phyloP scores from a whole-genome alignment of 2,888 invertebrate species.

The Diaperis boleti region DNA sequence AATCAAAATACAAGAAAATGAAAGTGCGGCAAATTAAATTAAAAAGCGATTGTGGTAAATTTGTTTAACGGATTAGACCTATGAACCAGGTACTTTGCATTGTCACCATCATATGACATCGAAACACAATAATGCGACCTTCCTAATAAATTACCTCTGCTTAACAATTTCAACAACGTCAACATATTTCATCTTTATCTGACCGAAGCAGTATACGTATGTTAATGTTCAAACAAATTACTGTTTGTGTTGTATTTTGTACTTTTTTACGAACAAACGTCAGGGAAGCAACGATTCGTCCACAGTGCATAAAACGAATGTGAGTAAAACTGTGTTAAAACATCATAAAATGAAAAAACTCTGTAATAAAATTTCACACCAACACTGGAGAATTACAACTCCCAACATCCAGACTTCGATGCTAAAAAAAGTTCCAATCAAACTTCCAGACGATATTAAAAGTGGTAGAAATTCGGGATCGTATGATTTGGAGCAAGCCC shows the following conservation, averaged over 20 bases:
- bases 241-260: constrained; percentile 35
- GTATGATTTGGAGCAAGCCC: constrained; percentile 63
- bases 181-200: constrained; percentile 38
- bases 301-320: constrained; percentile 33
- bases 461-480: constrained; percentile 55
- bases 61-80: neutral
- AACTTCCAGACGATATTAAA: constrained; percentile 50
- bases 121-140: constrained; percentile 49
- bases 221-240: constrained; percentile 37
- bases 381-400: constrained; percentile 64
- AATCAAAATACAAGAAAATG: neutral
- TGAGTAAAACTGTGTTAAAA: constrained; percentile 10
- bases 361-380: constrained; percentile 62
- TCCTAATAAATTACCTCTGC: constrained; percentile 45
- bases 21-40: constrained; percentile 13
- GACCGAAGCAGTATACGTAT: constrained; percentile 27
- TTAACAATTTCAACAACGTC: constrained; percentile 27
- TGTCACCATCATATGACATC: constrained; percentile 47
- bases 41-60: neutral
- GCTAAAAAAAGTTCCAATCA: constrained; percentile 47
- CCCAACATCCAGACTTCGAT: constrained; percentile 60
- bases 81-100: constrained; percentile 18
- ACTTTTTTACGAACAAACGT: constrained; percentile 46
- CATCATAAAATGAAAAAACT: constrained; percentile 65
- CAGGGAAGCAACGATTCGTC: constrained; percentile 44